Evolutionary conservation across 2,113 vertebrate species (phyloP).

Genomic region (Nestor notabilis): DNA sequence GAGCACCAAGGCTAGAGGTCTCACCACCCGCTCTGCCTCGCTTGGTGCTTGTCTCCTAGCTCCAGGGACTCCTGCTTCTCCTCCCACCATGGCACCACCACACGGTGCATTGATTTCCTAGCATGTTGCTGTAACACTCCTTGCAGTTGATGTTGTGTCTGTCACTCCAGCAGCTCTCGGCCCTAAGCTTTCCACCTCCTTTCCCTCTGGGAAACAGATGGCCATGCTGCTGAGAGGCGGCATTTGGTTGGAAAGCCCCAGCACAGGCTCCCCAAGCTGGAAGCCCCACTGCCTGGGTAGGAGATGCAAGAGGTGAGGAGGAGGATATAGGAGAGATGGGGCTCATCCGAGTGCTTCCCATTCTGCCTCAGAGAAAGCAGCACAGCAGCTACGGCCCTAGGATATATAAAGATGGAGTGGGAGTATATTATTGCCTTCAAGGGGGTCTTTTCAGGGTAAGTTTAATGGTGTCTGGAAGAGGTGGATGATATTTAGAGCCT

Average conservation of each 20-base stretch:
- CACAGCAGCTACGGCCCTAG: accelerated
- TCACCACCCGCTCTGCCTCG: not conserved
- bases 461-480: not conserved
- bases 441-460: not conserved
- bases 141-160: constrained; percentile 31
- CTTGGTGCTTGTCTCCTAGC: not conserved
- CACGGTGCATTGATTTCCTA: not conserved
- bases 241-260: not conserved
- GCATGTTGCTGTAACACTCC: not conserved
- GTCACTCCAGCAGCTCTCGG: not conserved
- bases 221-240: not conserved
- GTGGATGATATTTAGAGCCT: not conserved
- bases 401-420: not conserved
- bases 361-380: not conserved
- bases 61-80: not conserved
- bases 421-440: not conserved
- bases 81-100: not conserved
- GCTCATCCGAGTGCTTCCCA: accelerated
- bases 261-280: not conserved
- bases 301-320: not conserved
- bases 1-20: not conserved
- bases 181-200: not conserved
- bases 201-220: not conserved
- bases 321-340: not conserved
- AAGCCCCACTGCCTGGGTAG: not conserved